Conservation (phyloP, 2,113 vertebrate species). For the Zosterops pallidus region DNA sequence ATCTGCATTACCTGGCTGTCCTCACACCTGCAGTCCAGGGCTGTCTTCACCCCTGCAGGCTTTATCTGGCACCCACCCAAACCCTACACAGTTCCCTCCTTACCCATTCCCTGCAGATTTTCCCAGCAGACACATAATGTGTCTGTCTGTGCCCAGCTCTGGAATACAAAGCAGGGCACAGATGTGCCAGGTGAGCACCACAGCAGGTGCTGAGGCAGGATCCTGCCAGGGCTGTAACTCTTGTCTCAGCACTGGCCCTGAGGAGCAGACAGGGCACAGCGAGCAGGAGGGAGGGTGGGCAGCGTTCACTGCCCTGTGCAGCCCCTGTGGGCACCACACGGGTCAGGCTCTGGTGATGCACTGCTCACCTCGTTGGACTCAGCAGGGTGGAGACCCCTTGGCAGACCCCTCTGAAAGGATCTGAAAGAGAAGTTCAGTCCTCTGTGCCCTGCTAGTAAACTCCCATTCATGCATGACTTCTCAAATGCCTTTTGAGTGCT, state of each 20-base stretch:
- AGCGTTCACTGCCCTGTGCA: background rate
- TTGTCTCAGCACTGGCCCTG: background rate
- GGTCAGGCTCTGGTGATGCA: background rate
- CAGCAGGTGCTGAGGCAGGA: background rate
- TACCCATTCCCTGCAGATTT: background rate
- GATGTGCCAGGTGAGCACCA: background rate
- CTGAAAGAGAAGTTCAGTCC: background rate
- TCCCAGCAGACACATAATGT: background rate
- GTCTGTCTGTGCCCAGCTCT: background rate
- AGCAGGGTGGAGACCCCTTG: background rate
- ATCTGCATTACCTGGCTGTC: background rate
- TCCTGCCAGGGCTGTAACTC: background rate
- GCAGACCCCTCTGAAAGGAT: background rate
- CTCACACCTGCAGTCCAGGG: background rate
- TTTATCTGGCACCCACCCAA: background rate
- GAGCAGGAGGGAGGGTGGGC: background rate
- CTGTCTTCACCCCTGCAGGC: background rate
- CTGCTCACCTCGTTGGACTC: background rate
- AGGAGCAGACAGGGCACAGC: background rate
- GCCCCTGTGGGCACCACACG: rapidly evolving
- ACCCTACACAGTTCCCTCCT: background rate
- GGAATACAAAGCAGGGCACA: background rate
- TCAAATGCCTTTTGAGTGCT: constrained; percentile 28
- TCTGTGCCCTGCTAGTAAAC: background rate
- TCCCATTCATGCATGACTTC: constrained; percentile 26